Conservation (phyloP, 2,797 vertebrate species). For the Rhabdomys pumilio region DNA sequence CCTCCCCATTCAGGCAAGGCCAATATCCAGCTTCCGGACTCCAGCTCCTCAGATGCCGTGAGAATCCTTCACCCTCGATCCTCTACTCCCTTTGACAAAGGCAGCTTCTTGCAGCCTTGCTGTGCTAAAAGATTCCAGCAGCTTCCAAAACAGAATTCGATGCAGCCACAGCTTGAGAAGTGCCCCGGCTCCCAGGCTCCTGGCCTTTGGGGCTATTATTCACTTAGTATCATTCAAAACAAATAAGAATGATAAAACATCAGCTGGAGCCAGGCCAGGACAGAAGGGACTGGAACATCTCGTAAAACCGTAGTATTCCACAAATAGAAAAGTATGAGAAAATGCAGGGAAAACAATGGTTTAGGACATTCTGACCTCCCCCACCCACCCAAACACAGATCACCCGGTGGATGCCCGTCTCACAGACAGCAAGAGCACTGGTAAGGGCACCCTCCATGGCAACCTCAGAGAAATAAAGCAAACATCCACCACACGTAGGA, state of each 20-base stretch:
- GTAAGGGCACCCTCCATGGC: not conserved
- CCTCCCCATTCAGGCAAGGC: not conserved
- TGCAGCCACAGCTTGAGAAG: constrained; percentile 70
- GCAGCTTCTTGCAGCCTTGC: constrained; percentile 6
- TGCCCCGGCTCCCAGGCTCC: constrained; percentile 70
- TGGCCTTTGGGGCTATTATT: constrained; percentile 52
- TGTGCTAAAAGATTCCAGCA: constrained; percentile 52
- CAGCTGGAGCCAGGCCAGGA: constrained; percentile 77
- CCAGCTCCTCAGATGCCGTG: not conserved
- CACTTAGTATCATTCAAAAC: constrained; percentile 83
- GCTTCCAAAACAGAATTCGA: constrained; percentile 80
- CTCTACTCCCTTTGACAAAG: constrained; percentile 5
- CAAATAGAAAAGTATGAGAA: constrained; percentile 80
- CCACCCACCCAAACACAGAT: constrained; percentile 19
- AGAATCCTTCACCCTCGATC: not conserved
- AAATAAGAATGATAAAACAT: constrained; percentile 78
- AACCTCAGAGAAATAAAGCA: not conserved
- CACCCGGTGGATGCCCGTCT: constrained; percentile 53
- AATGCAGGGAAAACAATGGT: constrained; percentile 67
- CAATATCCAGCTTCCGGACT: not conserved
- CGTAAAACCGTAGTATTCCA: constrained; percentile 76
- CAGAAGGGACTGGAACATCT: constrained; percentile 77
- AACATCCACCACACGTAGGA: not conserved
- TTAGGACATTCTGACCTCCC: constrained; percentile 69
- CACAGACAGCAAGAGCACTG: not conserved